Evolutionary conservation across 2,113 vertebrate genomes (phyloP).

Genomic region (Ibidorhyncha struthersii): DNA sequence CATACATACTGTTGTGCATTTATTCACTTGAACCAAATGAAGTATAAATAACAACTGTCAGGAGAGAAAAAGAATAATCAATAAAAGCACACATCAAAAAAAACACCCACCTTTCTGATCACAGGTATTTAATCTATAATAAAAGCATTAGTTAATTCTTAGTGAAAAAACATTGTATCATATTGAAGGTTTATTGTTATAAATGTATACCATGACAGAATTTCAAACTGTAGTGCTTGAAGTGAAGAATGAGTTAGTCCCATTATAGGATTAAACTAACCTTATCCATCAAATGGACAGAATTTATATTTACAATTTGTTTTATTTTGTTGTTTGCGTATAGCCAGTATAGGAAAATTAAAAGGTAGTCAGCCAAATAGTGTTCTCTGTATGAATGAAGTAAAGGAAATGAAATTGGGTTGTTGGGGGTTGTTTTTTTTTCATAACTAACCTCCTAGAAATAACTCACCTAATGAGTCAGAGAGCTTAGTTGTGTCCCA

Average conservation of each 20-base stretch:
- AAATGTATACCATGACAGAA: not conserved
- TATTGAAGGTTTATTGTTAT: not conserved
- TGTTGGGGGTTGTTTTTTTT: not conserved
- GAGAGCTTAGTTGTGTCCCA: not conserved
- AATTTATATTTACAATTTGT: not conserved
- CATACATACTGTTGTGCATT: not conserved
- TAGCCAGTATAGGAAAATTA: not conserved
- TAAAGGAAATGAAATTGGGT: not conserved
- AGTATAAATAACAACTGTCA: not conserved
- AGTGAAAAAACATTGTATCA: not conserved
- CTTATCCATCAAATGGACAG: not conserved
- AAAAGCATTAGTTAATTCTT: not conserved
- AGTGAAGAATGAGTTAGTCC: not conserved
- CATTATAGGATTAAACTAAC: not conserved
- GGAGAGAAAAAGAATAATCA: accelerated
- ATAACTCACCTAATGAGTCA: not conserved
- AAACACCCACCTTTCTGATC: too few species aligned
- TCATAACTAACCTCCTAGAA: not conserved
- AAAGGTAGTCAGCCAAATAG: not conserved
- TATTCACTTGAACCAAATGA: not conserved
- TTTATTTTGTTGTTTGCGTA: not conserved
- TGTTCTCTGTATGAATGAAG: not conserved
- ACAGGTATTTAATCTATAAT: not conserved
- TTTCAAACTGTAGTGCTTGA: not conserved
- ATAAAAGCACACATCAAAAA: not conserved